Evolutionary conservation across 2,888 invertebrate species (phyloP), one percentile per base, ranked within the genome.

Genomic region (Patella depressa): DNA sequence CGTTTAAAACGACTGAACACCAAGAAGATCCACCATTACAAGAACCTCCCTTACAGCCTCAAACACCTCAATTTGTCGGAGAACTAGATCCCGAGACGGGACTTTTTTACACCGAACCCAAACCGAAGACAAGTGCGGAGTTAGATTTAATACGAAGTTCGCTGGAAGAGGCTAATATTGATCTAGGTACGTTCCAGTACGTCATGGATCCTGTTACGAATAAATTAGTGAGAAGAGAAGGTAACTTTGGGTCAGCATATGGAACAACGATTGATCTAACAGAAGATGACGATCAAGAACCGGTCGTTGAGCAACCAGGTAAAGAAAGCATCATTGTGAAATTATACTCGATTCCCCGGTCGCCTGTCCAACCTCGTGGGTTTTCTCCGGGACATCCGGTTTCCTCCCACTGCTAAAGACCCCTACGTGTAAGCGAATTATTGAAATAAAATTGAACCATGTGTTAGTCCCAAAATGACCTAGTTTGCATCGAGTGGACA

Each of bases 1-100:
- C 45, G 45, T 45, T 45, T 9, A 45, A 45, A 45, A 45, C 45
- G 7, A 45, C 45, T 1, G 45, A 45, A 45, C 45, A 45, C 1
- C 45, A 45, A 45, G 45, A 45, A 45, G 45, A 45, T 45, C 45
- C 45, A 9, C 45, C 45, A 1, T 45, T 45, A 45, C 45, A 45
- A 45, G 9, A 45, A 45, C 45, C 45, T 45, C 45, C 45, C 45
- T 45, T 45, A 45, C 45, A 45, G 45, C 45, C 45, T 45, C 45
- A 45, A 45, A 45, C 45, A 45, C 19, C 65, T 65, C 65, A 65
- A 65, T 65, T 65, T 14, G 24, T 65, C 3, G 85, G 87, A n/a
- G 89, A 88, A 77, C 86, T 89, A 72, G 89, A 89, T 80, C 89
- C 89, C 5, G 87, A 89, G 78, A 89, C 89, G 14, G 89, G 89